Evolutionary conservation across 2,797 vertebrate genomes (phyloP).

Genomic region (Aselliscus stoliczkanus): DNA sequence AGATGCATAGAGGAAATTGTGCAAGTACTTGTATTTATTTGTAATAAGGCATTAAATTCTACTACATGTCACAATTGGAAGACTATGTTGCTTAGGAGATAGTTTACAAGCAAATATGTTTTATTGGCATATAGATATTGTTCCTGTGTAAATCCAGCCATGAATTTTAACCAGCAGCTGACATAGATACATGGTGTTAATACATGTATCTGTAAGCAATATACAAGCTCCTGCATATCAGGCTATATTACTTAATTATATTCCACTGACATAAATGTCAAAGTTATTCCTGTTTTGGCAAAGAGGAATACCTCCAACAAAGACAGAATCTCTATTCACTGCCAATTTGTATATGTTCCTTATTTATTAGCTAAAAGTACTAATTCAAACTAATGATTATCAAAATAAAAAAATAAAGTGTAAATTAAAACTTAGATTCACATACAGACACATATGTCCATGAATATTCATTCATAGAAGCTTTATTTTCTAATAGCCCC

Average conservation of each 20-base stretch:
- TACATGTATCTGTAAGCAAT: neutral
- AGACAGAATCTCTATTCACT: neutral
- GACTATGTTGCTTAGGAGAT: neutral
- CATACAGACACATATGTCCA: neutral
- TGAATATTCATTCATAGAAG: neutral
- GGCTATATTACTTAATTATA: neutral
- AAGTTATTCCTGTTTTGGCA: neutral
- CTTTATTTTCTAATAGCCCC: neutral
- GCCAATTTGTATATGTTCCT: neutral
- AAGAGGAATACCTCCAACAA: neutral
- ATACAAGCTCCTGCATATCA: neutral
- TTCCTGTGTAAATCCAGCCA: neutral
- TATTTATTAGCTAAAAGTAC: neutral
- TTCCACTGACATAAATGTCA: neutral
- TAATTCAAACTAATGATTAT: neutral
- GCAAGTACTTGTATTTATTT: neutral
- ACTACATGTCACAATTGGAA: neutral
- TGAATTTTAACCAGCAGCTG: conserved; percentile 23
- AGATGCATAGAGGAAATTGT: neutral
- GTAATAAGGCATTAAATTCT: conserved; percentile 16
- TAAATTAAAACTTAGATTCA: conserved; percentile 25
- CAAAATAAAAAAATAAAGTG: neutral
- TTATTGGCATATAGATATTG: neutral
- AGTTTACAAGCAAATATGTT: conserved; percentile 40
- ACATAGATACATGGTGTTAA: neutral